These are phyloP conservation scores for Meleagris gallopavo DNA, from an alignment of 2,113 vertebrate genomes.

Conservation along the genomic window DNA sequence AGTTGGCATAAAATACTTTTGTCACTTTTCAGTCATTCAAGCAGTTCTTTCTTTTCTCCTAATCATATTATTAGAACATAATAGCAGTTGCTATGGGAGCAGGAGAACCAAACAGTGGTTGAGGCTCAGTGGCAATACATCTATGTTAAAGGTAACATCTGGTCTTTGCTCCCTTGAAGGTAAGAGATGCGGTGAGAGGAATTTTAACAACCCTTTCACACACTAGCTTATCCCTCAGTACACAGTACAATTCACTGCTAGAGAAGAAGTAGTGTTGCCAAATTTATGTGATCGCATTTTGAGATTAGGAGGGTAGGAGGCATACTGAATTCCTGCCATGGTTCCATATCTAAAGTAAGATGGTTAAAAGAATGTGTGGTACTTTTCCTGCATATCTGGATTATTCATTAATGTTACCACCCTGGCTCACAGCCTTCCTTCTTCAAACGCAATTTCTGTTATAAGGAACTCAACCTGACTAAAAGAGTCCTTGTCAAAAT, in stretches of 20 bases:
- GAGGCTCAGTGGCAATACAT: neutral
- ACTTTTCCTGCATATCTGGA: conserved; percentile 3
- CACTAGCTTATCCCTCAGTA: neutral
- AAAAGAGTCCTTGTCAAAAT: conserved; percentile 42
- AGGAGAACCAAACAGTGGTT: conserved; percentile 34
- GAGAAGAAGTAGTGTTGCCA: neutral
- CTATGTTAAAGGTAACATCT: conserved; percentile 51
- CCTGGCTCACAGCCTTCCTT: neutral
- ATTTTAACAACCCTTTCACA: conserved; percentile 40
- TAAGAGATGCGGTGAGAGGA: conserved; percentile 38
- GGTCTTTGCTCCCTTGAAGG: conserved; percentile 46
- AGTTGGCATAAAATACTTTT: neutral
- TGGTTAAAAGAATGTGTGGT: conserved; percentile 1
- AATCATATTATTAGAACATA: conserved; percentile 50
- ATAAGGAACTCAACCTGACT: neutral
- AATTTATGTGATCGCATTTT: neutral
- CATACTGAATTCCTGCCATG: conserved; percentile 8
- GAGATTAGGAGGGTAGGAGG: neutral
- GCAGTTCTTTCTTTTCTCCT: neutral
- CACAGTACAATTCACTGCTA: neutral
- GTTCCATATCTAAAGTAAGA: neutral
- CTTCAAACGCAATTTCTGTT: conserved; percentile 46
- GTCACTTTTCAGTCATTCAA: neutral
- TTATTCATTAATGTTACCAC: conserved; percentile 15
- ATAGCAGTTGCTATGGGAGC: conserved; percentile 44